Evolutionary conservation across 2,113 vertebrate genomes (phyloP), one percentile per base, ranked within the genome.

Genomic region (Scomber scombrus): DNA sequence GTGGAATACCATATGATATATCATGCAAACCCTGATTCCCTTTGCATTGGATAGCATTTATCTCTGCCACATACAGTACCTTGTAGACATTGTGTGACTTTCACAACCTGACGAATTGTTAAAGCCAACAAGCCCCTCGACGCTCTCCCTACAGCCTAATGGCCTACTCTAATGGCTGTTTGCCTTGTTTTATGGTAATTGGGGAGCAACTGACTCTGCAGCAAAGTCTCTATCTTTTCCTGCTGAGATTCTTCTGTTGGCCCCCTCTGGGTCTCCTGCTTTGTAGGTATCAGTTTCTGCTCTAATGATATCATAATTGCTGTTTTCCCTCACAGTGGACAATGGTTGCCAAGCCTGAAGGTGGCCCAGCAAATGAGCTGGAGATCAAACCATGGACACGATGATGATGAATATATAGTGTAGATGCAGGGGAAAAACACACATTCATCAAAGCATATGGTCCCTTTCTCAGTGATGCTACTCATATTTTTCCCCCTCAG

Each of bases 261-360:
- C 58, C 68, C 82, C 84, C 80, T 91, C 52, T 81, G 78, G 80
- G 84, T 86, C 71, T 54, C 80, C 71, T 85, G 66, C 82, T 85
- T 91, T 93, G 87, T 82, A 78, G 82, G 75, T 75, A 68, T 62
- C 10, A 64, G 79, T 63, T 85, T 82, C 68, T 82, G 66, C 78
- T 89, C 79, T 92, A 92, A 95, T 90, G 82, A 89, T 93, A 88
- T 85, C 86, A 85, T 93, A 92, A 94, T 93, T 92, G 92, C 88
- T 84, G 80, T 88, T 90, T 88, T 88, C 21, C 66, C 80, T 77
- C 49, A 75, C 82, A 74, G 82, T 69, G 80, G 84, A 90, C 83
- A 88, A 75, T 87, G 51, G 79, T 63, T 74, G 75, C 76, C 72
- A 34, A 75, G 82, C 65, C 62, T 85, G 31, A 82, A 82, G 80